These are phyloP conservation scores for Gallinago undulata DNA, from an alignment of 2,113 vertebrate genomes.

Conservation along the genomic window DNA sequence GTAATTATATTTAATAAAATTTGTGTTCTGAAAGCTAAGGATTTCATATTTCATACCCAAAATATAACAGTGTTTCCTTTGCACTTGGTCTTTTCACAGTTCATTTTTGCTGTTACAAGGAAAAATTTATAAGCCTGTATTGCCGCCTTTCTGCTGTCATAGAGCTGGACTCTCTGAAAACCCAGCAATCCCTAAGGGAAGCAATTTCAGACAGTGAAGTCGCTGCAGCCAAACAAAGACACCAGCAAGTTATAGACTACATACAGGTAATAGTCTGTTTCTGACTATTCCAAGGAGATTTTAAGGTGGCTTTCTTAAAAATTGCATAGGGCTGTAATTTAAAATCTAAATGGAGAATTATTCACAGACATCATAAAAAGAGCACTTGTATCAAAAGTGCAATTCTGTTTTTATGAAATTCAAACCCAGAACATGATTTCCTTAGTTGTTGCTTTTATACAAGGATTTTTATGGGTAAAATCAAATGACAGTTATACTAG, in stretches of 20 bases:
- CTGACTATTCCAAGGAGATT: conserved; percentile 56
- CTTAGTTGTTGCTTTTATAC: conserved; percentile 62
- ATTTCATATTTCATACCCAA: conserved; percentile 69
- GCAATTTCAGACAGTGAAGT: conserved; percentile 95
- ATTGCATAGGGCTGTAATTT: conserved; percentile 55
- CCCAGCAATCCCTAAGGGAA: conserved; percentile 94
- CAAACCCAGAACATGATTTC: conserved; percentile 63
- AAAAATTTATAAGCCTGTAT: conserved; percentile 96
- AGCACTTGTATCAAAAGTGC: conserved; percentile 65
- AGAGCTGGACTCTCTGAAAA: conserved; percentile 95
- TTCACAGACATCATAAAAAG: conserved; percentile 67
- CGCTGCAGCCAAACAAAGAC: conserved; percentile 88
- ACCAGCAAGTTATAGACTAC: conserved; percentile 92
- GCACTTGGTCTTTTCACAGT: conserved; percentile 81
- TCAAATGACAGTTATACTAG: conserved; percentile 64
- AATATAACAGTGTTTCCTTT: conserved; percentile 71
- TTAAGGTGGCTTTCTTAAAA: conserved; percentile 67
- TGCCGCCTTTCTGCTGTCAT: conserved; percentile 95
- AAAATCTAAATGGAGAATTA: conserved; percentile 72
- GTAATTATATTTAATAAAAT: conserved; percentile 65
- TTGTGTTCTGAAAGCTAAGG: conserved; percentile 68
- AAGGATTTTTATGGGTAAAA: conserved; percentile 64
- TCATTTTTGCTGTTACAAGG: conserved; percentile 95
- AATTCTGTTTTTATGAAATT: conserved; percentile 71
- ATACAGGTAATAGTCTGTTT: conserved; percentile 86